phyloP scores from a whole-genome alignment of 2,113 vertebrate genomes.

The Neodontobutis hainanensis region DNA sequence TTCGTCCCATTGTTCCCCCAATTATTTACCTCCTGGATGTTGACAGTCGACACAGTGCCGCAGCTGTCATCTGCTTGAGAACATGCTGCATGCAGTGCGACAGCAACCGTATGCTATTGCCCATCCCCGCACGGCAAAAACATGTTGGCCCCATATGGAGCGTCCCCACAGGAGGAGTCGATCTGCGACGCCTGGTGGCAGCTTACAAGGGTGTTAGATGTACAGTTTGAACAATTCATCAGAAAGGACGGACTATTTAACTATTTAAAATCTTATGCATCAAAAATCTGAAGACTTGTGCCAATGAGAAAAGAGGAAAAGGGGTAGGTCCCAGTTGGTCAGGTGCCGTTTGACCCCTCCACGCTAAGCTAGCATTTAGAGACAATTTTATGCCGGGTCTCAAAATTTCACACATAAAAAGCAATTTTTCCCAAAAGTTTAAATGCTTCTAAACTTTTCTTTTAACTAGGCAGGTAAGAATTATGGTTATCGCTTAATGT shows the following conservation, averaged over 20 bases:
- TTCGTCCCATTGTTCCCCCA: constrained; percentile 21
- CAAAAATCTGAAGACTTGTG: no score
- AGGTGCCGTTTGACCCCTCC: no score
- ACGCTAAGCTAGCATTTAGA: no score
- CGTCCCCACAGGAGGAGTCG: constrained; percentile 32
- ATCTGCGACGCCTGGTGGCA: constrained; percentile 36
- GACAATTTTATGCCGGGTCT: no score
- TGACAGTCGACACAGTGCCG: constrained; percentile 41
- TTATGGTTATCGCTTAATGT: neutral
- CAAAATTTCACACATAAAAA: neutral
- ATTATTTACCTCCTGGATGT: constrained; percentile 8
- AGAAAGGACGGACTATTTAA: constrained; percentile 33
- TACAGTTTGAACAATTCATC: constrained; percentile 19
- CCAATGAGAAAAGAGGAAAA: no score
- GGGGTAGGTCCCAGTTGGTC: no score
- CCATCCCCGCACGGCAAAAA: constrained; percentile 26
- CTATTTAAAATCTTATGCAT: no score
- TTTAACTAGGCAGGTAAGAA: neutral
- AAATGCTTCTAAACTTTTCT: constrained; percentile 11
- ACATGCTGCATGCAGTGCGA: constrained; percentile 23
- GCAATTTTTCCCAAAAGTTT: neutral
- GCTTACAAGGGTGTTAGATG: constrained; percentile 15
- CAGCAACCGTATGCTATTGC: constrained; percentile 33
- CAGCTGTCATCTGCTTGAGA: constrained; percentile 44
- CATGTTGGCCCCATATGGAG: constrained; percentile 52